A percentile compares a stretch with the other conserved stretches of the same genome.
Evolutionary conservation across 2,797 vertebrate genomes (phyloP).

Genomic region (Onychomys leucogaster): DNA sequence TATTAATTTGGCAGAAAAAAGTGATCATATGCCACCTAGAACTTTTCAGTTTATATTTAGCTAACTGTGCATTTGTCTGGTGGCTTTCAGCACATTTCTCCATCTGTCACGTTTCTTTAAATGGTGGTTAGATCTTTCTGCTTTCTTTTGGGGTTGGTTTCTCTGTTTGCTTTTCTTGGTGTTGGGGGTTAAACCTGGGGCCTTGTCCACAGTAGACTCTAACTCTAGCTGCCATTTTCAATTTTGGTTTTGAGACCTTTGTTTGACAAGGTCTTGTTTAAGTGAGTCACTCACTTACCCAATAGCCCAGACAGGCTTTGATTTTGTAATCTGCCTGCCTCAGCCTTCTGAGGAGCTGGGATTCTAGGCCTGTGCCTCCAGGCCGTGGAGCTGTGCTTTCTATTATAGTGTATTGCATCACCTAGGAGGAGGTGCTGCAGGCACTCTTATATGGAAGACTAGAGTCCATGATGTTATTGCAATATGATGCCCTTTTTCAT

Average conservation of each 20-base stretch:
- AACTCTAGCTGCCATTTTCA: neutral
- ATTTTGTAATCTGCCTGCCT: neutral
- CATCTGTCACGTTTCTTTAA: slow-evolving; percentile 61
- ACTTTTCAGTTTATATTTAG: slow-evolving; percentile 72
- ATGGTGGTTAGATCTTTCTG: slow-evolving; percentile 43
- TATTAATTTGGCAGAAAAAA: slow-evolving; percentile 63
- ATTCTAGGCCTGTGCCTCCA: neutral
- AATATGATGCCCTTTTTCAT: slow-evolving; percentile 40
- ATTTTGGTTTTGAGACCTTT: neutral
- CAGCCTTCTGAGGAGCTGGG: neutral
- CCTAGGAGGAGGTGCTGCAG: neutral
- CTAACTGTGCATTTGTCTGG: slow-evolving; percentile 27
- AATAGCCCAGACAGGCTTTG: neutral
- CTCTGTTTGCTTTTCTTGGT: neutral
- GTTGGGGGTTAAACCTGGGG: neutral
- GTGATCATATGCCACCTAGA: slow-evolving; percentile 59
- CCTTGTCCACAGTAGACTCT: neutral
- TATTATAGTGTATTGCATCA: neutral
- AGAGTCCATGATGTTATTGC: neutral
- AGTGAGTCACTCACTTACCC: neutral
- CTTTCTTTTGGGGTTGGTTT: slow-evolving; percentile 1
- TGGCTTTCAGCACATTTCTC: slow-evolving; percentile 46
- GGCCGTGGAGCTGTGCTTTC: neutral
- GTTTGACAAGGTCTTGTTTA: neutral
- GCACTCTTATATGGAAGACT: neutral